A percentile compares a stretch with the other conserved stretches of the same genome.
phyloP scores from a whole-genome alignment of 2,888 invertebrate species.

The Ceramica pisi region DNA sequence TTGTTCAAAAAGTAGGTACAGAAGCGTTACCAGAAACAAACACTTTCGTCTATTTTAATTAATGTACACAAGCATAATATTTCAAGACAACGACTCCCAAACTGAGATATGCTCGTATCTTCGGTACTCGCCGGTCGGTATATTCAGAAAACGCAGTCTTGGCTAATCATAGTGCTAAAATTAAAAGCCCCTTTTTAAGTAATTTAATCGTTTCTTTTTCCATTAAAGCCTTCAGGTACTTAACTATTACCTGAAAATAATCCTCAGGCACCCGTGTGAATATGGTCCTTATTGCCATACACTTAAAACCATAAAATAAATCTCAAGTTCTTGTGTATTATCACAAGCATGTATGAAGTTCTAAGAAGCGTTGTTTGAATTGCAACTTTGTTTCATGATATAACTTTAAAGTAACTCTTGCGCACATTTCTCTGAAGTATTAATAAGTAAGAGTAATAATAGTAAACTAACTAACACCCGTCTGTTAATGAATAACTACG shows the following conservation, averaged over 20 bases:
- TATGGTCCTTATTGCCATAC: constrained; percentile 9
- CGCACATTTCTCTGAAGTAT: constrained; percentile 42
- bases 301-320: constrained; percentile 3
- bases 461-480: constrained; percentile 16
- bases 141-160: too few relatives aligned
- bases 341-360: constrained; percentile 23
- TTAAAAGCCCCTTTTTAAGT: too few relatives aligned
- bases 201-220: too few relatives aligned
- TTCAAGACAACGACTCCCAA: too few relatives aligned
- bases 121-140: too few relatives aligned
- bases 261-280: not conserved
- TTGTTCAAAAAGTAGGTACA: too few relatives aligned
- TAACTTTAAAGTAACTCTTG: constrained; percentile 9
- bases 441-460: constrained; percentile 12
- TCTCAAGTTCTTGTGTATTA: constrained; percentile 3
- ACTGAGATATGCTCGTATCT: too few relatives aligned
- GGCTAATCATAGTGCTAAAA: too few relatives aligned
- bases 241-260: not conserved
- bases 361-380: constrained; percentile 30
- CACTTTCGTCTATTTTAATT: too few relatives aligned
- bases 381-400: constrained; percentile 44
- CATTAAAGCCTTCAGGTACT: too few relatives aligned
- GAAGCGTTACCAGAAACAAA: too few relatives aligned
- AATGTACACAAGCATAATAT: too few relatives aligned
- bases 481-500: not conserved